Conservation (phyloP, 1,140 invertebrate genomes). For the Eueides isabella region DNA sequence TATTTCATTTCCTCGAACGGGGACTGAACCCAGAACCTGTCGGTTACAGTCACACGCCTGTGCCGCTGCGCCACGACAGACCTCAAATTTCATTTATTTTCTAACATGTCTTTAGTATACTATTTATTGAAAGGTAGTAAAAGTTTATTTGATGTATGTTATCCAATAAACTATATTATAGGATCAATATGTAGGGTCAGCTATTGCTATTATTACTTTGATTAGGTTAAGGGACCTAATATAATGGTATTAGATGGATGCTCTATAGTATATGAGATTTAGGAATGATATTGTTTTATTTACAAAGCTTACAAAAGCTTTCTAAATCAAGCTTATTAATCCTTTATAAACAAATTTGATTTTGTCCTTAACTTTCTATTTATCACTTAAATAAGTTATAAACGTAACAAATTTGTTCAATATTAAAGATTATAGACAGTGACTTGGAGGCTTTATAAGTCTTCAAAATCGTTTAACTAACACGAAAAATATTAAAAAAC, state of each 20-base stretch:
- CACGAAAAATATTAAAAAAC: no score
- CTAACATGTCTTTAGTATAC: no score
- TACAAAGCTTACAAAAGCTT: neutral
- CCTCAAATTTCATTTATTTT: no score
- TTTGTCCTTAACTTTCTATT: conserved; percentile 27
- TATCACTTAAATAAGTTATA: conserved; percentile 37
- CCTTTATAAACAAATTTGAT: conserved; percentile 36
- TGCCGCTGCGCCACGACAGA: no score
- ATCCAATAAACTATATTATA: neutral
- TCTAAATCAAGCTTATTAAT: conserved; percentile 26
- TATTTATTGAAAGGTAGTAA: no score
- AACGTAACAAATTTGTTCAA: neutral
- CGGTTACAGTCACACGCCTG: no score
- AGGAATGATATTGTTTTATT: neutral
- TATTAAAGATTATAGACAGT: neutral
- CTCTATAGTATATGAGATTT: neutral
- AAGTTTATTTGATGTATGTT: neutral
- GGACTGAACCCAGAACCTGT: no score
- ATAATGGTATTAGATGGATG: neutral
- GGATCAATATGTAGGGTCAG: neutral
- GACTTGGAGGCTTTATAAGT: no score
- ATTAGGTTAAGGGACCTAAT: neutral
- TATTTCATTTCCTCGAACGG: no score
- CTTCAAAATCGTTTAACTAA: no score
- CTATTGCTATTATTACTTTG: neutral